These are phyloP conservation scores for Petroica traversi DNA, from an alignment of 2,113 vertebrate species.

Conservation along the genomic window DNA sequence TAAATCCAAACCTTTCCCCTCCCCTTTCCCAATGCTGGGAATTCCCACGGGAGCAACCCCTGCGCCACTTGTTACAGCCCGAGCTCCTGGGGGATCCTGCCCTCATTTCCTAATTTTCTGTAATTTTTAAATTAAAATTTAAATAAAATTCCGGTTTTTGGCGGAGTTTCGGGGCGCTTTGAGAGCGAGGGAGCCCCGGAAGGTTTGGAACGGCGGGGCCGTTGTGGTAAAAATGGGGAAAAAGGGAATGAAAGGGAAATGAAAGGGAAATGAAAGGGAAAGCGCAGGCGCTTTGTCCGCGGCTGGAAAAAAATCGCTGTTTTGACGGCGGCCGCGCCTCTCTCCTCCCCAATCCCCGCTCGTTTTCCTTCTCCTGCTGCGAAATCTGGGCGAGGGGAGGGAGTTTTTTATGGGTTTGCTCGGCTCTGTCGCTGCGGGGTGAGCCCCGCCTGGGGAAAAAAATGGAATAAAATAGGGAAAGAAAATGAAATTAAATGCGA, in stretches of 20 bases:
- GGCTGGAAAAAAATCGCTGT: too few species aligned
- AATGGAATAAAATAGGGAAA: too few species aligned
- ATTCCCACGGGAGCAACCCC: background rate
- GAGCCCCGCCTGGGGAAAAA: too few species aligned
- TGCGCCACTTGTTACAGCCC: constrained; percentile 42
- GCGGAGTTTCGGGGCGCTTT: background rate
- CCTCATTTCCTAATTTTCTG: too few species aligned
- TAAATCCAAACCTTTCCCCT: background rate
- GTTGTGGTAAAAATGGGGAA: background rate
- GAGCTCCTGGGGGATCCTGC: background rate
- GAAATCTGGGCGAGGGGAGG: background rate
- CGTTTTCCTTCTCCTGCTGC: background rate
- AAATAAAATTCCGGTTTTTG: background rate
- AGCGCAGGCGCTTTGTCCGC: too few species aligned
- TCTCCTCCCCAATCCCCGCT: background rate
- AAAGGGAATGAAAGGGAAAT: too few species aligned
- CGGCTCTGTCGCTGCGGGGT: too few species aligned
- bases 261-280: too few species aligned
- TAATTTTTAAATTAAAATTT: too few species aligned
- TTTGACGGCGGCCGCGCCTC: background rate
- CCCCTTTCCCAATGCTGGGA: background rate
- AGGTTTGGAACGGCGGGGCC: constrained; percentile 24
- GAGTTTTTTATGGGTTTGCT: background rate
- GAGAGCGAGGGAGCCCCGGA: background rate
- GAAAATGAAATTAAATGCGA: too few species aligned